Evolutionary conservation across 2,797 vertebrate species (phyloP).

Genomic region (Sebastes baramenuke): DNA sequence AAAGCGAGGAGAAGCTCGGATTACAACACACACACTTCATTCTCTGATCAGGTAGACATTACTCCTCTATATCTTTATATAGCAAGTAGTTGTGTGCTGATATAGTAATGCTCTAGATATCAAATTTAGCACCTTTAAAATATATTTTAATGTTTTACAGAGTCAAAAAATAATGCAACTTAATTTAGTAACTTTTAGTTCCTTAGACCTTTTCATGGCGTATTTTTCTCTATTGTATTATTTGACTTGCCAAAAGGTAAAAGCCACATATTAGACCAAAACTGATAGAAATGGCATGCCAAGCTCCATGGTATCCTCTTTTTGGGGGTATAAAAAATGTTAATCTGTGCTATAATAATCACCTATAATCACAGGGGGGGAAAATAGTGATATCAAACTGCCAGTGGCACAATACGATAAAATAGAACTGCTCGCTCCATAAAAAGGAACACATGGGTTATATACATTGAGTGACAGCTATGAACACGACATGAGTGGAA

Average conservation of each 20-base stretch:
- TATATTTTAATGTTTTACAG: not conserved
- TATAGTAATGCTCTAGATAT: too few species aligned
- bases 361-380: too few species aligned
- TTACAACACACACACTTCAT: too few species aligned
- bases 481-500: slow-evolving; percentile 21
- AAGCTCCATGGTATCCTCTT: not conserved
- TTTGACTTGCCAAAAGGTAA: not conserved
- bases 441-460: not conserved
- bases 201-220: not conserved
- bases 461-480: slow-evolving; percentile 26
- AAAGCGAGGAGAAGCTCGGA: too few species aligned
- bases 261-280: not conserved
- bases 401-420: not conserved
- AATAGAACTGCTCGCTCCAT: not conserved
- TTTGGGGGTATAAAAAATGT: not conserved
- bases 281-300: not conserved
- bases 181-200: not conserved
- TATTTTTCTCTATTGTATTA: not conserved
- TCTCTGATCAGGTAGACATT: too few species aligned
- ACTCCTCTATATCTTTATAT: too few species aligned
- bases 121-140: not conserved
- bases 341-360: not conserved
- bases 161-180: not conserved
- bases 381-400: not conserved
- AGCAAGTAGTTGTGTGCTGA: too few species aligned